Base-by-base conservation (phyloP, 2,797 vertebrate species). In the Neopelma chrysocephalum region DNA sequence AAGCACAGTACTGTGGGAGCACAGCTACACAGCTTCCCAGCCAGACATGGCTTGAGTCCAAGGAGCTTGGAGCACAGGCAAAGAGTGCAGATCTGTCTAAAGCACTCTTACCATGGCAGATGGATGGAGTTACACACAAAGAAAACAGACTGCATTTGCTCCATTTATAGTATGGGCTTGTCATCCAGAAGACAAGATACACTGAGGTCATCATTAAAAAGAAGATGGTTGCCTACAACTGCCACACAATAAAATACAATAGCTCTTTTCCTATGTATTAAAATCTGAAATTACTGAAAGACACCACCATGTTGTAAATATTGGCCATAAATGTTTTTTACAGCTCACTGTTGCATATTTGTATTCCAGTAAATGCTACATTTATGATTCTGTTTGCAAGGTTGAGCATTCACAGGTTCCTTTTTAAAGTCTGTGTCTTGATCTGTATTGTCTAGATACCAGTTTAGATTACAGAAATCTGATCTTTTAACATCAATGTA, bases 91-190 rank as follows among this genome's bases (percentile, higher is more conserved):
- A 90, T 95, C 90, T 96, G 92, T 96, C 94, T 96, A 76, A 95
- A 96, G 94, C 64, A 90, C 93, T 94, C 96, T 87, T 66, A 73
- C 88, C 75, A 54, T 26, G 64, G 93, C 96, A 96, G 95, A 96
- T 90, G 96, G 96, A 96, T 79, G 81, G 90, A 94, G 71, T 8
- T 81, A 23, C 60, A 90, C 86, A 96, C 91, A 96, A 95, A 96
- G 94, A 75, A 90, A 94, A 94, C 89, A 89, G 93, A 93, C 15
- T 95, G 95, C 88, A 22, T 54, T 90, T 91, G 77, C 73, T 92
- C 88, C 90, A 61, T 84, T 94, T 96, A 90, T 78, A 93, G 70
- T 11, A 85, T 15, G 51, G 0, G 2, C 70, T 79, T 84, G 80
- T 82, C 80, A 79, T 84, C 68, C 90, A 91, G 90, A 77, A 93